Evolutionary conservation across 2,113 vertebrate species (phyloP).

Genomic region (Odontophorus gujanensis): DNA sequence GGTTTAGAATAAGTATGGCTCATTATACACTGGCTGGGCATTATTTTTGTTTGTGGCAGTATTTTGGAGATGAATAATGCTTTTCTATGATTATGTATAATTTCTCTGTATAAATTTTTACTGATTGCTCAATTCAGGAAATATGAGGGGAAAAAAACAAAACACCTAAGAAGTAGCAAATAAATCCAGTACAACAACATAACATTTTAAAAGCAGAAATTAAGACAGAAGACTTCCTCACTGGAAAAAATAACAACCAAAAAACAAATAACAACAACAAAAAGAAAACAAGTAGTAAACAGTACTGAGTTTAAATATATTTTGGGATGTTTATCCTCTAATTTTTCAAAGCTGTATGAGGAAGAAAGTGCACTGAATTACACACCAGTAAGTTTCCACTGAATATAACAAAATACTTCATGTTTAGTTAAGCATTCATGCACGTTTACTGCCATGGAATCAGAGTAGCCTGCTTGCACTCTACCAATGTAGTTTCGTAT

Average conservation of each 20-base stretch:
- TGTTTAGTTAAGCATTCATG: neutral
- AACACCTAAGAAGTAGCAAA: neutral
- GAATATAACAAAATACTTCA: neutral
- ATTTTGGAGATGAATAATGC: neutral
- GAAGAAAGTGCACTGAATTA: neutral
- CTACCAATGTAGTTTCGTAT: neutral
- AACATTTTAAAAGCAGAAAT: neutral
- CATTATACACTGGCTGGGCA: neutral
- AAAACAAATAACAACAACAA: neutral
- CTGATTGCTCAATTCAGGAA: neutral
- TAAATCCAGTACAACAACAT: neutral
- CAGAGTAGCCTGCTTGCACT: neutral
- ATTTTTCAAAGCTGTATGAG: neutral
- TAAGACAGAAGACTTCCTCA: neutral
- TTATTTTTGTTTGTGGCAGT: neutral
- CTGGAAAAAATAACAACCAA: neutral
- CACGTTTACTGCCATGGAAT: neutral
- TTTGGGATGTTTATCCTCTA: neutral
- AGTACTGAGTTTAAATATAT: neutral
- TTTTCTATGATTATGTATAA: neutral
- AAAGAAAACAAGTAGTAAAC: neutral
- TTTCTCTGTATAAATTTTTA: neutral
- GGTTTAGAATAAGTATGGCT: neutral
- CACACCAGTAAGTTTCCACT: neutral
- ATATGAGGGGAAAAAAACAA: neutral